phyloP scores from a whole-genome alignment of 2,888 invertebrate genomes.

The Luperina nickerlii region DNA sequence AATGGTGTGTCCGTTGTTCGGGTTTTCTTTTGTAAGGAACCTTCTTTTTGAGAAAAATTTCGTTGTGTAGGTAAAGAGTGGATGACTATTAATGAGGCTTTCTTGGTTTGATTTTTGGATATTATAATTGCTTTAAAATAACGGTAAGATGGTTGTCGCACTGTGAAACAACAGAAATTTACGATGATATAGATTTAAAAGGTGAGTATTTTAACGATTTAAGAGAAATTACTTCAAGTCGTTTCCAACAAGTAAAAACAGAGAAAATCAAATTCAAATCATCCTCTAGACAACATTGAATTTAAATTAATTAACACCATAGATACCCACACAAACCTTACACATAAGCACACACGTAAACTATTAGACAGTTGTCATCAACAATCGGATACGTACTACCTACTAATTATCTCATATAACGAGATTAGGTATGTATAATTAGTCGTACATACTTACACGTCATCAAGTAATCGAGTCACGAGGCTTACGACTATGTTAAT shows the following conservation, averaged over 20 bases:
- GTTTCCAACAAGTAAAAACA: neutral
- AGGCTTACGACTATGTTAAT: constrained; percentile 59
- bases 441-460: constrained; percentile 55
- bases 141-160: neutral
- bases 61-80: no score
- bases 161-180: neutral
- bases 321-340: neutral
- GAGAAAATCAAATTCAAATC: neutral
- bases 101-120: neutral
- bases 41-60: neutral
- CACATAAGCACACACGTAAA: neutral
- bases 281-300: neutral
- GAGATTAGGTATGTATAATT: constrained; percentile 65
- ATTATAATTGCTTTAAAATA: neutral
- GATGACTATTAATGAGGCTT: neutral
- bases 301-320: neutral
- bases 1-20: neutral
- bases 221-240: neutral
- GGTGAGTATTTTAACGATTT: no score
- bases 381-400: constrained; percentile 50
- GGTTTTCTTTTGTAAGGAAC: neutral
- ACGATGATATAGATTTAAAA: neutral
- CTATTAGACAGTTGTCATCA: constrained; percentile 43
- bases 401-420: constrained; percentile 59
- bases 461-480: constrained; percentile 64